phyloP scores from a whole-genome alignment of 2,113 vertebrate genomes.

The Megaceryle maxima region DNA sequence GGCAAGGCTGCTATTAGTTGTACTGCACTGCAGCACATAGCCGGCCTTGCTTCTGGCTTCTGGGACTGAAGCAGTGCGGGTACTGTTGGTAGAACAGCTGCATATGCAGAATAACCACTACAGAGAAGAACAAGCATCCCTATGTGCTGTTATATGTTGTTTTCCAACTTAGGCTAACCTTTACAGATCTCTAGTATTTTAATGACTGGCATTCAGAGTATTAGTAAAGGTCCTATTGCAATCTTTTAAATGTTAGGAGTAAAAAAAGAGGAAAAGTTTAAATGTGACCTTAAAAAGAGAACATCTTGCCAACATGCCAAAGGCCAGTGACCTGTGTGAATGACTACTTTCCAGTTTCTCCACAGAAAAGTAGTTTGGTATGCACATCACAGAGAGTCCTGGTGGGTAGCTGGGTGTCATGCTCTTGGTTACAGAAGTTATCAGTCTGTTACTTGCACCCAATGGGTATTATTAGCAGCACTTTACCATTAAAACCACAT shows the following conservation, averaged over 20 bases:
- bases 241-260: neutral
- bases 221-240: neutral
- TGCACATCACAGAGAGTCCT: neutral
- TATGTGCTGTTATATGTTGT: neutral
- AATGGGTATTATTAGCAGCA: neutral
- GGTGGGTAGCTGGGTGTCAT: fast-evolving
- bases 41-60: conserved; percentile 3
- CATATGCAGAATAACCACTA: neutral
- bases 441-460: neutral
- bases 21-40: conserved; percentile 40
- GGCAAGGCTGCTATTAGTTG: neutral
- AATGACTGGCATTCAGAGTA: neutral
- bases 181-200: neutral
- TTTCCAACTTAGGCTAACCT: neutral
- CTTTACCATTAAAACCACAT: neutral
- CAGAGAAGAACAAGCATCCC: neutral
- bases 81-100: neutral
- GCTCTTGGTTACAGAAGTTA: fast-evolving
- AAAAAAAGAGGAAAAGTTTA: neutral
- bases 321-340: neutral
- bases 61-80: neutral
- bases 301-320: neutral
- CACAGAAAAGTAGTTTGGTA: neutral
- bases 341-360: neutral
- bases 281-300: neutral